phyloP scores from a whole-genome alignment of 2,888 invertebrate species.

The Drosophila birchii region DNA sequence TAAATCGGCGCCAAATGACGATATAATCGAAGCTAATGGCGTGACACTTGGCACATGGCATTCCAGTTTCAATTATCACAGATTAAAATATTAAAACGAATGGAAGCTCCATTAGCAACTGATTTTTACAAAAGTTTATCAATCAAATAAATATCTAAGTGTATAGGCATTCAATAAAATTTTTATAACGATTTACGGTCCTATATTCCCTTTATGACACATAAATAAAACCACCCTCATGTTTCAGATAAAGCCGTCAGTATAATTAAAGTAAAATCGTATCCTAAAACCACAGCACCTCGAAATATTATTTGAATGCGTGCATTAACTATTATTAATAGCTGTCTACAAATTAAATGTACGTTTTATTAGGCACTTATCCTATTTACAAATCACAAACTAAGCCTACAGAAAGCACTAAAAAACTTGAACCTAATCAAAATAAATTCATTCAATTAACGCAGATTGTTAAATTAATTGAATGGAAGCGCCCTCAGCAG shows the following conservation, averaged over 20 bases:
- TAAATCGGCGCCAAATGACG: slow-evolving; percentile 10
- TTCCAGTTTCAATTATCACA: slow-evolving; percentile 27
- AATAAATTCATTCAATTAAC: slow-evolving; percentile 23
- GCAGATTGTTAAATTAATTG: slow-evolving; percentile 14
- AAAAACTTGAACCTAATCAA: background rate
- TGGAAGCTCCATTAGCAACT: background rate
- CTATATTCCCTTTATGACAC: background rate
- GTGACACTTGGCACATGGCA: slow-evolving; percentile 15
- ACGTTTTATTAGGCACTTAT: slow-evolving; percentile 2
- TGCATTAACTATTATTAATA: background rate
- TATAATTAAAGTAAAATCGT: background rate
- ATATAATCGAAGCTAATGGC: slow-evolving; percentile 44
- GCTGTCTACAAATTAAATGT: slow-evolving; percentile 3
- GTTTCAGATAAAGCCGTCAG: background rate
- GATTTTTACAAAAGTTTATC: slow-evolving; percentile 5
- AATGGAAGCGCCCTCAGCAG: background rate
- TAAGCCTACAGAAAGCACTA: background rate
- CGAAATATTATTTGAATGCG: background rate
- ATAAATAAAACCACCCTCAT: background rate
- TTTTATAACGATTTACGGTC: background rate
- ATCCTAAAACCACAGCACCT: background rate
- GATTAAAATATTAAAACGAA: slow-evolving; percentile 14
- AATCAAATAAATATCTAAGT: background rate
- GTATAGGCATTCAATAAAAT: background rate
- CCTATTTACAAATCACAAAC: background rate